A percentile compares a stretch with the other conserved stretches of the same genome.
phyloP scores from a whole-genome alignment of 2,113 vertebrate species.

The Alethe diademata region DNA sequence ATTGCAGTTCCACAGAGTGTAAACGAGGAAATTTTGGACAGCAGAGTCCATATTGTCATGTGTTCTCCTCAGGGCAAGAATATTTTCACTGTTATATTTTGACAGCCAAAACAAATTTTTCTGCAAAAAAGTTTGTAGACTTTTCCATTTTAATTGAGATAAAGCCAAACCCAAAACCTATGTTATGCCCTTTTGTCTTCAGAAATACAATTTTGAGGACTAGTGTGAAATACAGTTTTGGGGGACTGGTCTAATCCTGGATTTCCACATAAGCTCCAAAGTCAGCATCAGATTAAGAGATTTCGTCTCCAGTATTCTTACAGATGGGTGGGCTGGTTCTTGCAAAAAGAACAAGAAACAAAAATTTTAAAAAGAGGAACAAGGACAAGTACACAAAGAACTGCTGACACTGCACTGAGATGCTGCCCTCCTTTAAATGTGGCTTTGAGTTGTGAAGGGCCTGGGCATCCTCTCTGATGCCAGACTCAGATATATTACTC shows the following conservation, averaged over 20 bases:
- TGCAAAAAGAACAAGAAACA: background rate
- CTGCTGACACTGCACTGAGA: background rate
- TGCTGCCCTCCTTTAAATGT: background rate
- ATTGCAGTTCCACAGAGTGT: background rate
- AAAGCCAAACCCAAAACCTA: background rate
- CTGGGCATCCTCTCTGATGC: accelerated
- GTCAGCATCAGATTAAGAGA: background rate
- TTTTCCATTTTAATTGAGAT: background rate
- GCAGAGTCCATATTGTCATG: background rate
- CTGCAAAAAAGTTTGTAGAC: background rate
- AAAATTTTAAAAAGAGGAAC: background rate
- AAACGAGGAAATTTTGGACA: constrained; percentile 13
- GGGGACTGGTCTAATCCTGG: background rate
- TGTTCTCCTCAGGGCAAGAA: constrained; percentile 8
- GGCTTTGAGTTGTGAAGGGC: background rate
- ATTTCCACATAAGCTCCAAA: background rate
- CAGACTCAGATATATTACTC: background rate
- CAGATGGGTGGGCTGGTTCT: background rate
- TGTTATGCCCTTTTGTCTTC: background rate
- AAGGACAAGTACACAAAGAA: background rate
- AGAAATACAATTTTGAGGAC: background rate
- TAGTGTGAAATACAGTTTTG: background rate
- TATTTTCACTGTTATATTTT: background rate
- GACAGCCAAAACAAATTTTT: constrained; percentile 9
- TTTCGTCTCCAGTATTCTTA: background rate